A percentile compares a stretch with the other conserved stretches of the same genome.
phyloP scores from a whole-genome alignment of 2,888 invertebrate genomes.

The Scaptomyza reducta region DNA sequence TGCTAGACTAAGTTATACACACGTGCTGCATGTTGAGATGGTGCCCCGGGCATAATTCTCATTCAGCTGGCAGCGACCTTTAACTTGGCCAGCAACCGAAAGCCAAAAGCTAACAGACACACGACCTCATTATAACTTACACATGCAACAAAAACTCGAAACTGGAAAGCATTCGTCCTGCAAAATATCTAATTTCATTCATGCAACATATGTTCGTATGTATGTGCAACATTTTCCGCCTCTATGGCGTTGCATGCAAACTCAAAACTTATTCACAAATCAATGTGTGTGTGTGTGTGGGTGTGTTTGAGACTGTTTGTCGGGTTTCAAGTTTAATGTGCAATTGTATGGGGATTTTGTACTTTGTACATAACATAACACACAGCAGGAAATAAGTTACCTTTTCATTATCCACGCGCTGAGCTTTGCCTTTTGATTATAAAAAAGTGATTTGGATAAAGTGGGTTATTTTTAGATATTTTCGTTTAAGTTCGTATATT shows the following conservation, averaged over 20 bases:
- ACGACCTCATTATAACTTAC: conserved; percentile 68
- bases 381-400: conserved; percentile 21
- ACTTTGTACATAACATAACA: too few relatives aligned
- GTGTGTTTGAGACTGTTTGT: conserved; percentile 11
- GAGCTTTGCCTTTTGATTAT: conserved; percentile 26
- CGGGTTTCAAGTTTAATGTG: conserved; percentile 43
- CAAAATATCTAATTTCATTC: too few relatives aligned
- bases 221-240: conserved; percentile 57
- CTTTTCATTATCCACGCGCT: conserved; percentile 19
- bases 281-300: conserved; percentile 9
- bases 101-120: conserved; percentile 36
- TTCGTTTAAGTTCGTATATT: background rate
- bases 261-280: background rate
- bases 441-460: background rate
- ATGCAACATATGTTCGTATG: conserved; percentile 20
- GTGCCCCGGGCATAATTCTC: conserved; percentile 21
- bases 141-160: conserved; percentile 21
- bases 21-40: conserved; percentile 24
- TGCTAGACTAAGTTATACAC: background rate
- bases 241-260: conserved; percentile 30
- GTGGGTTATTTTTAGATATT: background rate
- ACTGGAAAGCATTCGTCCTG: conserved; percentile 1
- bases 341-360: conserved; percentile 14
- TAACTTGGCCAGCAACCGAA: conserved; percentile 42
- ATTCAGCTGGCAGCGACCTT: conserved; percentile 37